phyloP scores from a whole-genome alignment of 2,113 vertebrate species.

The Heloderma charlesbogerti region DNA sequence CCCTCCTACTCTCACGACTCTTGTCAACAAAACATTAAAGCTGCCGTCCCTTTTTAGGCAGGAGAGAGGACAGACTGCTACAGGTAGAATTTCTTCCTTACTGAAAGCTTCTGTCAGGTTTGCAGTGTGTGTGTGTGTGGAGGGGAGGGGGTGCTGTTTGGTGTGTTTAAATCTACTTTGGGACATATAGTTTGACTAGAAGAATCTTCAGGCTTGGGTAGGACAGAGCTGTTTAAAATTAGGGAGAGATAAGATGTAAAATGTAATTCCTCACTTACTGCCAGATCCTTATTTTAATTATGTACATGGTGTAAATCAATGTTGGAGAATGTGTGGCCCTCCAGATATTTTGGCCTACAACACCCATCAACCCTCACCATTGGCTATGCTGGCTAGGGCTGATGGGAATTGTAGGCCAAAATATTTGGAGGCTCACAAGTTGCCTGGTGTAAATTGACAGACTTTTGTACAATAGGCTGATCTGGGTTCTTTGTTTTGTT shows the following conservation, averaged over 20 bases:
- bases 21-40: conserved; percentile 39
- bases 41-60: neutral
- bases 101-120: conserved; percentile 28
- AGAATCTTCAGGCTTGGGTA: neutral
- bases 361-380: too few relatives aligned
- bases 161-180: neutral
- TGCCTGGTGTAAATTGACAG: neutral
- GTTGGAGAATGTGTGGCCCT: too few relatives aligned
- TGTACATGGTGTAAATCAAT: neutral
- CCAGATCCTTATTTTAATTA: neutral
- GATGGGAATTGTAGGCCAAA: too few relatives aligned
- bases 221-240: conserved; percentile 1
- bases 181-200: neutral
- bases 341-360: too few relatives aligned
- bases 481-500: neutral
- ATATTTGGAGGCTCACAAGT: too few relatives aligned
- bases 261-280: neutral
- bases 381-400: too few relatives aligned
- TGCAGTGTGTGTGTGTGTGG: too few relatives aligned
- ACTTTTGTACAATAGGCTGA: conserved; percentile 7
- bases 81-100: conserved; percentile 31
- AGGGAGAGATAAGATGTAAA: neutral
- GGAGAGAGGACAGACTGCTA: neutral
- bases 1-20: neutral
- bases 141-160: neutral